Evolutionary conservation across 2,888 invertebrate genomes (phyloP), one percentile per base, ranked within the genome.

Genomic region (Hylaea fasciaria): DNA sequence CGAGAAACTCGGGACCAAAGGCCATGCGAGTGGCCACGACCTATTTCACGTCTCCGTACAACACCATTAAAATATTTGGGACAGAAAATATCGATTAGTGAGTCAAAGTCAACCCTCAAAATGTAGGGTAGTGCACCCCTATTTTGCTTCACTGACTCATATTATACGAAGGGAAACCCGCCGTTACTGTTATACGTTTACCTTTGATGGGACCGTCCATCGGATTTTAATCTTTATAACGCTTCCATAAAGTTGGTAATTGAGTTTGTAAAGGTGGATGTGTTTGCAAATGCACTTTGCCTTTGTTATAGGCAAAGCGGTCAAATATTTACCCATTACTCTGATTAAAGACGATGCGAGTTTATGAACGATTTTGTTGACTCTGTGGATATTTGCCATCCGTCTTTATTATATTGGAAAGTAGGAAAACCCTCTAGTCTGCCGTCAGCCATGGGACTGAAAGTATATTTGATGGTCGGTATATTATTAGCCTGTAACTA

Each of bases 251-350:
- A 53, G 62, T 44, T 49, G 49, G 4, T 32, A 44, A 39, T 57
- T n/a, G 29, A 53, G 17, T 4, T 48, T 16, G 2, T 39, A 22
- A 11, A 17, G 22, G 8, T 10, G 22, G 28, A 16, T 59, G 14
- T 73, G 62, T 68, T 71, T 65, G 73, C 61, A 48, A 71, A 77
- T 78, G 71, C 74, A 74, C 71, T 79, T 58, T 72, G 68, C 68
- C 74, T 72, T 73, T 68, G 71, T 71, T 75, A 68, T 62, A 66
- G 56, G 68, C 68, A 70, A 69, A 72, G 71, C 70, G 76, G 71
- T 73, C 77, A 82, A 87, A 89, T 86, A 87, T 89, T 88, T 83
- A 80, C 63, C 81, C 81, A 86, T 85, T 85, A 85, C 66, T 68
- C 73, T 81, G 76, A 88, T 86, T 80, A 79, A 83, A 80, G 72